Evolutionary conservation across 2,113 vertebrate genomes (phyloP), one percentile per base, ranked within the genome.

Genomic region (Gymnobelideus leadbeateri): DNA sequence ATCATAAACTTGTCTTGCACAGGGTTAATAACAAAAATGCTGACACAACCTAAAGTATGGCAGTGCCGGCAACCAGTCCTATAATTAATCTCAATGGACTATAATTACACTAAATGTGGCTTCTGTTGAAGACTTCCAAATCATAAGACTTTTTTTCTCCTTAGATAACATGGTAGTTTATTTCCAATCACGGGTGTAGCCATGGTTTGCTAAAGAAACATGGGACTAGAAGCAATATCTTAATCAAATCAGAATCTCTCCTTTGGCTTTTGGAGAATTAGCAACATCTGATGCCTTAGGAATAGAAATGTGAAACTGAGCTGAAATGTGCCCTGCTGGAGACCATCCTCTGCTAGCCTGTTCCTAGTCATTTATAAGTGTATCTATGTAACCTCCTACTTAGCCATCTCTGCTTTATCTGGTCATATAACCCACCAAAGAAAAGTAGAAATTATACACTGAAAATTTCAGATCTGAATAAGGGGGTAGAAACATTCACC

Each of bases 61-160:
- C 97, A 97, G 97, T 5, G 97, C 98, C 98, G 89, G 46, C 97
- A 97, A 98, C 96, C 97, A 97, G 95, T 0, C 0, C 98, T 98
- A 96, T 98, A 98, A 98, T 99, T 98, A 98, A 99, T 98, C 98
- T 98, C 98, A 98, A 98, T 97, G 97, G 97, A 97, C 97, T 98
- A 96, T 98, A 98, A 98, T 98, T 98, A 98, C 95, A 96, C 97
- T 98, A 98, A 98, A 98, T 55, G 54, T 97, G 98, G 98, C 98
- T 98, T 98, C 97, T 98, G 96, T 97, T 98, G 97, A 97, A 98
- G 97, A 97, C 95, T 98, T 98, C 95, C 97, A 97, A 98, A 97
- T 96, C 97, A 97, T 57, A 97, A 96, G 94, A 95, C 95, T 8
- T 95, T 96, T 26, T 94, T 96, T 95, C 94, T 96, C 93, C 97